phyloP scores from a whole-genome alignment of 2,888 invertebrate species.

The Protodeltote pygarga region DNA sequence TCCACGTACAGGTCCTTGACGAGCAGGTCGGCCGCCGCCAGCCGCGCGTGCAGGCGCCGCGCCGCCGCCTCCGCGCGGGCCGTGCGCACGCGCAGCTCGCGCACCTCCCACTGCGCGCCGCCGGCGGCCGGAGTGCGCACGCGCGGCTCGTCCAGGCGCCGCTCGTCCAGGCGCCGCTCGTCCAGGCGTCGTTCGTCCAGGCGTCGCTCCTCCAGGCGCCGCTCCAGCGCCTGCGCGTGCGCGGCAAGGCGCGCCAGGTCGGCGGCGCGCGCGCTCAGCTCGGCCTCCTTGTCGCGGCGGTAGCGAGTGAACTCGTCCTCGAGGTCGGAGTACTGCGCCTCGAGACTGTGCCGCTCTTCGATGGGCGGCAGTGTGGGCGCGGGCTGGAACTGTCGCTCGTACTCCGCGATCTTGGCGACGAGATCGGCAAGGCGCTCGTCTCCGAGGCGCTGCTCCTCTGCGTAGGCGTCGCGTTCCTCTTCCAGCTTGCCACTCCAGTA shows the following conservation, averaged over 20 bases:
- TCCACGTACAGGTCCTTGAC: constrained; percentile 95
- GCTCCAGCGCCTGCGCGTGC: constrained; percentile 31
- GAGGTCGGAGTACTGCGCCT: constrained; percentile 84
- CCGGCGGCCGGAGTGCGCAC: constrained; percentile 5
- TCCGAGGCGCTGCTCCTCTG: constrained; percentile 91
- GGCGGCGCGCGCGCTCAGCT: constrained; percentile 66
- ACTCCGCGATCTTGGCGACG: constrained; percentile 91
- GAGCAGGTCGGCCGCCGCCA: constrained; percentile 91
- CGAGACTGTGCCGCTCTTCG: constrained; percentile 85
- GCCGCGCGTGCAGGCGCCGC: constrained; percentile 86
- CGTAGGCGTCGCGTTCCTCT: constrained; percentile 91
- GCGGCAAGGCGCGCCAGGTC: constrained; percentile 33
- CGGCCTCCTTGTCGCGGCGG: constrained; percentile 39
- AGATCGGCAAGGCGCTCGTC: constrained; percentile 92
- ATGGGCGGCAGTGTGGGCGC: constrained; percentile 89
- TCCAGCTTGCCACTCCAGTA: constrained; percentile 94
- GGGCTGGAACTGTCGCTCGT: constrained; percentile 90
- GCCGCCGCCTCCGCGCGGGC: constrained; percentile 75
- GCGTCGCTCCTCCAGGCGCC: constrained; percentile 67
- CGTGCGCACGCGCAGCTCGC: constrained; percentile 79
- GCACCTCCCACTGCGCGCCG: constrained; percentile 70
- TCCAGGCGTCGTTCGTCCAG: constrained; percentile 89
- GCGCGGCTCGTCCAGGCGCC: constrained; percentile 30
- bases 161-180: constrained; percentile 66
- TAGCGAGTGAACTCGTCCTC: constrained; percentile 49